Evolutionary conservation across 2,888 invertebrate species (phyloP).

Genomic region (Limnephilus rhombicus): DNA sequence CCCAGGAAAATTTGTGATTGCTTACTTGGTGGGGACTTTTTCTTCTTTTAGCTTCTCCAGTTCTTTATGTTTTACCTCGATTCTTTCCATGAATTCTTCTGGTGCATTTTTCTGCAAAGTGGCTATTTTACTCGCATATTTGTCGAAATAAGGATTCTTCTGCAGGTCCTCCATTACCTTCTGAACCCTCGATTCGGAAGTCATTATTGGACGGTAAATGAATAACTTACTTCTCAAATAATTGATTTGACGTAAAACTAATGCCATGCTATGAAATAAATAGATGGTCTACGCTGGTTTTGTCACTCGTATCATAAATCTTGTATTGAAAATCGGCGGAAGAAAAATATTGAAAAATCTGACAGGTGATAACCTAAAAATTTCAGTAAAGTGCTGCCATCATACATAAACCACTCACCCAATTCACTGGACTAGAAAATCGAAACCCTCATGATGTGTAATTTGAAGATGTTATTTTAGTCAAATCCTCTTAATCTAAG

Average conservation of each 20-base stretch:
- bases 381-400: no score
- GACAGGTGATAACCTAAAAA: background rate
- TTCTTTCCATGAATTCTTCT: slow-evolving; percentile 83
- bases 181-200: slow-evolving; percentile 51
- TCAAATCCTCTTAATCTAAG: no score
- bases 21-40: slow-evolving; percentile 41
- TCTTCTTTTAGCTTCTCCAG: slow-evolving; percentile 35
- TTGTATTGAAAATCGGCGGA: background rate
- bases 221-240: slow-evolving; percentile 10
- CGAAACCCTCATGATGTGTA: no score
- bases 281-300: background rate
- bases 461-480: no score
- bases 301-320: background rate
- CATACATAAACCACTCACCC: no score
- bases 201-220: slow-evolving; percentile 58
- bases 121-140: slow-evolving; percentile 88
- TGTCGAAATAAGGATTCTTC: slow-evolving; percentile 88
- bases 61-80: slow-evolving; percentile 77
- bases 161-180: slow-evolving; percentile 77
- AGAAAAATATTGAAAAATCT: background rate
- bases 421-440: no score
- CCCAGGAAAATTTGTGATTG: background rate
- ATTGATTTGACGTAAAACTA: slow-evolving; percentile 44
- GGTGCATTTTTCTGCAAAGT: slow-evolving; percentile 85
- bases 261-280: slow-evolving; percentile 57